These are phyloP conservation scores for Tetramorium parvispinum DNA, from an alignment of 1,140 invertebrate genomes.

Conservation along the genomic window DNA sequence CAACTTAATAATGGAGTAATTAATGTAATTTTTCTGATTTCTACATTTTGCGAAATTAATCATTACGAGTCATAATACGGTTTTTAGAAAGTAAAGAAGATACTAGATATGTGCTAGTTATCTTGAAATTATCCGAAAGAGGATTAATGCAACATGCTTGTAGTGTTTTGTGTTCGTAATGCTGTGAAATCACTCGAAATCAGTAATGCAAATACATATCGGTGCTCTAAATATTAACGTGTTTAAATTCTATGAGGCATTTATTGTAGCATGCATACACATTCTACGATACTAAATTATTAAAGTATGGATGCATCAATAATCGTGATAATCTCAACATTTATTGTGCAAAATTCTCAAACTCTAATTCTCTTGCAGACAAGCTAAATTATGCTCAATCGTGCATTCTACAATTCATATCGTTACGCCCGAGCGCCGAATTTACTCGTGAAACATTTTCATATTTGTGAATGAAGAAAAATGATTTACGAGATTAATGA, in stretches of 20 bases:
- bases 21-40: conserved; percentile 1
- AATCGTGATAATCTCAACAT: neutral
- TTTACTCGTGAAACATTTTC: neutral
- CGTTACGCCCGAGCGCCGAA: neutral
- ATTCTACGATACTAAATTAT: conserved; percentile 42
- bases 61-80: neutral
- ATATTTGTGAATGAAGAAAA: neutral
- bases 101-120: conserved; percentile 25
- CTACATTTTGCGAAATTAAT: conserved; percentile 25
- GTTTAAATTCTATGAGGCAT: conserved; percentile 14
- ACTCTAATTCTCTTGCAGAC: conserved; percentile 1
- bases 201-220: conserved; percentile 27
- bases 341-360: neutral
- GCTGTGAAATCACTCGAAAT: conserved; percentile 22
- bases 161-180: conserved; percentile 25
- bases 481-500: conserved; percentile 6
- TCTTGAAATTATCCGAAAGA: conserved; percentile 23
- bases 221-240: conserved; percentile 24
- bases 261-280: conserved; percentile 29
- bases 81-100: conserved; percentile 7
- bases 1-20: conserved; percentile 2
- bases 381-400: conserved; percentile 8
- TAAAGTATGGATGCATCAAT: conserved; percentile 33
- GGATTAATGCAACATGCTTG: conserved; percentile 42
- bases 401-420: neutral